Conservation (phyloP, 1,140 invertebrate genomes). For the Penaeus chinensis region DNA sequence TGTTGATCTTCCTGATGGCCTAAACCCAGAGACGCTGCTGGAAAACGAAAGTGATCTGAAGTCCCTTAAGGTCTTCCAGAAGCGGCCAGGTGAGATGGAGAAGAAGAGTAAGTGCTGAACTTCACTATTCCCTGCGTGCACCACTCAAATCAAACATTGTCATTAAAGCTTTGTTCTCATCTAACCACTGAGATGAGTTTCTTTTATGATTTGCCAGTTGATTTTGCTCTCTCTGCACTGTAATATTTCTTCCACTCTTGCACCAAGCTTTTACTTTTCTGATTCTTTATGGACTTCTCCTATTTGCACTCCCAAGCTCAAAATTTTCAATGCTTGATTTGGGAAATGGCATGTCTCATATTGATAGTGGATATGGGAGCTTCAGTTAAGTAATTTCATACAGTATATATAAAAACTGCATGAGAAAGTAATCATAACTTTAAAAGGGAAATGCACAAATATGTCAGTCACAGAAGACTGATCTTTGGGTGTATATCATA, state of each 20-base stretch:
- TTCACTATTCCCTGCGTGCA: not conserved
- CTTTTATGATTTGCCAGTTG: too few species aligned
- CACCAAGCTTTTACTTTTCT: too few species aligned
- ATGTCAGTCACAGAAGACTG: too few species aligned
- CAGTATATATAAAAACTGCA: not conserved
- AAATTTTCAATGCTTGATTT: constrained; percentile 33
- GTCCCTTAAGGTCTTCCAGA: constrained; percentile 88
- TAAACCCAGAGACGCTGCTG: constrained; percentile 81
- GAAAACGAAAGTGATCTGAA: constrained; percentile 90
- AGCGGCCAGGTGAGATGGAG: constrained; percentile 74
- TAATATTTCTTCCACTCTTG: too few species aligned
- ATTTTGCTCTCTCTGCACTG: not conserved
- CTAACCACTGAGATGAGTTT: too few species aligned
- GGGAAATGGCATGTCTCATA: constrained; percentile 31
- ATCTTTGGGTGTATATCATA: too few species aligned
- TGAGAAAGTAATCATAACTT: not conserved
- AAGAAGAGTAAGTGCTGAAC: constrained; percentile 32
- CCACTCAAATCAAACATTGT: constrained; percentile 35
- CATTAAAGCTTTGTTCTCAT: not conserved
- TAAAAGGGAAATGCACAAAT: too few species aligned
- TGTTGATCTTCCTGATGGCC: constrained; percentile 85
- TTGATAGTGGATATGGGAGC: not conserved
- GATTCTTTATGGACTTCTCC: too few species aligned
- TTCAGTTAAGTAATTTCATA: not conserved
- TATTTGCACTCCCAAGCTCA: too few species aligned